phyloP scores from a whole-genome alignment of 2,113 vertebrate genomes.

The Romanogobio albipinnatus region DNA sequence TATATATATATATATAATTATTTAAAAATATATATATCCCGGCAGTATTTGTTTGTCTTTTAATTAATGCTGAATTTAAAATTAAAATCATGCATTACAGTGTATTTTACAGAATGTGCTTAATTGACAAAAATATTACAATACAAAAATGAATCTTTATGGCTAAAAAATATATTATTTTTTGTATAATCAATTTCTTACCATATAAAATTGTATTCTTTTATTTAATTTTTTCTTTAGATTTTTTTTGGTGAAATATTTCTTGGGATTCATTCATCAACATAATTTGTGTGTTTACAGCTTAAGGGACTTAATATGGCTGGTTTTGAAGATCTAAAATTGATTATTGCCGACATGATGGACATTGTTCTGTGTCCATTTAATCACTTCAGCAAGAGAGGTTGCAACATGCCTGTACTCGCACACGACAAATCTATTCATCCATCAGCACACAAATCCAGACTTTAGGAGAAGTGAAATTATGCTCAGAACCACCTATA shows the following conservation, averaged over 20 bases:
- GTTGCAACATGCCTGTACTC: conserved; percentile 62
- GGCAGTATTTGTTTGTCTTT: not conserved
- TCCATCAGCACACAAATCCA: not conserved
- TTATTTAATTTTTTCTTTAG: too few relatives aligned
- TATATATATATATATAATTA: too few relatives aligned
- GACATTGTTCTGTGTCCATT: conserved; percentile 10
- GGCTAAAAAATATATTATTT: not conserved
- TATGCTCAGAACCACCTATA: not conserved
- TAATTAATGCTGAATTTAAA: not conserved
- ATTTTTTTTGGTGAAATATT: not conserved
- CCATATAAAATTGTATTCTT: too few relatives aligned
- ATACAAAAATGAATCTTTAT: not conserved
- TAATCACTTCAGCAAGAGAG: conserved; percentile 13
- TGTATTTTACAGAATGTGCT: not conserved
- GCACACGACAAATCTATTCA: conserved; percentile 56
- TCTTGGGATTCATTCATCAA: not conserved
- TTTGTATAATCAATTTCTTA: not conserved
- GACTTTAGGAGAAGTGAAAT: conserved; percentile 59
- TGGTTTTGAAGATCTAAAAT: conserved; percentile 11
- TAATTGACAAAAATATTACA: not conserved
- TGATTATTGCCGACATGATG: not conserved
- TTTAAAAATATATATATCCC: not conserved
- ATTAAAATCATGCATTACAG: not conserved
- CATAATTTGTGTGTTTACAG: not conserved
- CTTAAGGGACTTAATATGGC: not conserved